Conservation (phyloP, 2,113 vertebrate species). For the Aegypius monachus region DNA sequence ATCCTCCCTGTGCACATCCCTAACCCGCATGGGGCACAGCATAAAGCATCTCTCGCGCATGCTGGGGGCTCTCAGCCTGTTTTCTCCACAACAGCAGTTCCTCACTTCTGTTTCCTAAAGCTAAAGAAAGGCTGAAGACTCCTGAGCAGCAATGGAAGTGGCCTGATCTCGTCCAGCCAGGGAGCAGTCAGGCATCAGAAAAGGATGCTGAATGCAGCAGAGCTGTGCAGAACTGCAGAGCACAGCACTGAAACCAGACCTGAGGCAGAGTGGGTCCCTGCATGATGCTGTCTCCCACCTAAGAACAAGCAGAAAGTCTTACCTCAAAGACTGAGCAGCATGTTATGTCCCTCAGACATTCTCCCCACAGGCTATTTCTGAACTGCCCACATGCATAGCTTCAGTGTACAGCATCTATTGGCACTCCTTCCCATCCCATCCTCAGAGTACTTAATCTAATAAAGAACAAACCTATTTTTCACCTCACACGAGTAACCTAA, state of each 20-base stretch:
- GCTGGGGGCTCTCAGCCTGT: background rate
- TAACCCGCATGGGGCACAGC: accelerated
- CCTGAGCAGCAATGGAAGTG: background rate
- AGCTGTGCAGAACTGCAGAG: background rate
- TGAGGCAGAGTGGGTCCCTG: background rate
- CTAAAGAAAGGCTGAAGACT: background rate
- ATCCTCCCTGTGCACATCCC: background rate
- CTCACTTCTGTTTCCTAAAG: background rate
- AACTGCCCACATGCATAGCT: background rate
- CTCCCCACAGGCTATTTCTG: background rate
- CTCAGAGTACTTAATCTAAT: background rate
- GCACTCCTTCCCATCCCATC: background rate
- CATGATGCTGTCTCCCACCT: background rate
- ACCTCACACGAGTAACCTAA: background rate
- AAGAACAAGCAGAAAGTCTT: background rate
- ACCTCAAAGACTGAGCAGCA: background rate
- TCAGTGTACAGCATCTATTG: background rate
- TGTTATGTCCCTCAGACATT: background rate
- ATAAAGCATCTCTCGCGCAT: background rate
- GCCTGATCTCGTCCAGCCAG: background rate
- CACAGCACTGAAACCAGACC: background rate
- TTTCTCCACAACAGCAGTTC: background rate
- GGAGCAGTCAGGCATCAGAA: background rate
- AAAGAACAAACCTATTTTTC: background rate
- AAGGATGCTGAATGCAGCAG: background rate